phyloP scores from a whole-genome alignment of 2,113 vertebrate genomes.

The Ctenodactylus gundi region DNA sequence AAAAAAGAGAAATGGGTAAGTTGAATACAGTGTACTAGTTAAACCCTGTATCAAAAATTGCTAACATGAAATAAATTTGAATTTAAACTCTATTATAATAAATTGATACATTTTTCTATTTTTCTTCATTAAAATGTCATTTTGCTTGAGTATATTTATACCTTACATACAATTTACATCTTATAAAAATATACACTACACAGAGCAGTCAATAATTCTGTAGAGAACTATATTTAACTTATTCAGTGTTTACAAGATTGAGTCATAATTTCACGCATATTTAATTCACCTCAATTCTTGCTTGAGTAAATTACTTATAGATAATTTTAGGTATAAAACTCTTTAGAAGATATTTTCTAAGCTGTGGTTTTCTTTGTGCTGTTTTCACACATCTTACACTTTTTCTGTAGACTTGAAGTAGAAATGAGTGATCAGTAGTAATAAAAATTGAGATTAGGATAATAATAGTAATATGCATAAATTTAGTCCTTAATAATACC shows the following conservation, averaged over 20 bases:
- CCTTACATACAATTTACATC: neutral
- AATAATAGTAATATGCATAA: too few species aligned
- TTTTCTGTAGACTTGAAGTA: neutral
- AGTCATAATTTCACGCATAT: neutral
- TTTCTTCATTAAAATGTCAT: neutral
- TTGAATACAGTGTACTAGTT: neutral
- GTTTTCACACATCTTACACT: neutral
- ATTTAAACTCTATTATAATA: slow-evolving; percentile 27
- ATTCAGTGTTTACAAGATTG: neutral
- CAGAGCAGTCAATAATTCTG: neutral
- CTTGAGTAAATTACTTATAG: neutral
- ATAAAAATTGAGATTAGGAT: neutral
- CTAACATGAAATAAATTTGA: neutral
- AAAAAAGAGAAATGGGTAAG: neutral
- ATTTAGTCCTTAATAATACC: neutral
- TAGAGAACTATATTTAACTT: neutral
- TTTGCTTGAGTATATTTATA: neutral
- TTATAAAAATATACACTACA: neutral
- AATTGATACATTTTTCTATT: neutral
- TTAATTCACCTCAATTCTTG: neutral
- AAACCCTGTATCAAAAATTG: neutral
- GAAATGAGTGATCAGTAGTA: neutral
- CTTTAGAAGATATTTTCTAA: neutral
- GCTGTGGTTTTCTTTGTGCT: neutral
- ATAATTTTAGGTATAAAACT: neutral